Conservation (phyloP, 2,113 vertebrate genomes). For the Variabilichromis moorii region DNA sequence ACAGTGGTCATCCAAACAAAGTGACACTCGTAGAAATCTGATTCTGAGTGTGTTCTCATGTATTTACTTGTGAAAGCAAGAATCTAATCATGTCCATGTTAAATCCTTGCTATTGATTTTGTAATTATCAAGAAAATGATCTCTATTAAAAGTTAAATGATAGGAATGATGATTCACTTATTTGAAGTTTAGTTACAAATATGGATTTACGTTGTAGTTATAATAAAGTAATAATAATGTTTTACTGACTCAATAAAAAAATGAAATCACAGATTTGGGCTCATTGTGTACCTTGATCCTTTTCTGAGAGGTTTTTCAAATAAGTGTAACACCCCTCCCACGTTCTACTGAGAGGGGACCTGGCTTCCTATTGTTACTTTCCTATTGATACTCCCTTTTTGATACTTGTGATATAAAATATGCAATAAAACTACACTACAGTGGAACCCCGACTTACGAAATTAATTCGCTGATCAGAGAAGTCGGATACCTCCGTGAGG, state of each 20-base stretch:
- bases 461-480: neutral
- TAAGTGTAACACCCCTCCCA: neutral
- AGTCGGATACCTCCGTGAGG: neutral
- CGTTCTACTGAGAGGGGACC: fast-evolving
- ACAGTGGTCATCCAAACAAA: neutral
- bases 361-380: neutral
- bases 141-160: neutral
- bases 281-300: neutral
- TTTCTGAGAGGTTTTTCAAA: neutral
- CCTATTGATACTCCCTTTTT: neutral
- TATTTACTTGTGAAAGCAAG: neutral
- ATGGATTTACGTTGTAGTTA: neutral
- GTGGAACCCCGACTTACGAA: fast-evolving
- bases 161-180: neutral
- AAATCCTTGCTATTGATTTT: neutral
- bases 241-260: neutral
- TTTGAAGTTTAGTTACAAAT: neutral
- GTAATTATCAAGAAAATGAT: neutral
- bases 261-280: neutral
- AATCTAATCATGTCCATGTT: neutral
- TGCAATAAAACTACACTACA: neutral
- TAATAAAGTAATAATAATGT: neutral
- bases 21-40: neutral
- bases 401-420: neutral
- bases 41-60: neutral